Evolutionary conservation across 1,140 invertebrate species (phyloP), one percentile per base, ranked within the genome.

Genomic region (Periplaneta americana): DNA sequence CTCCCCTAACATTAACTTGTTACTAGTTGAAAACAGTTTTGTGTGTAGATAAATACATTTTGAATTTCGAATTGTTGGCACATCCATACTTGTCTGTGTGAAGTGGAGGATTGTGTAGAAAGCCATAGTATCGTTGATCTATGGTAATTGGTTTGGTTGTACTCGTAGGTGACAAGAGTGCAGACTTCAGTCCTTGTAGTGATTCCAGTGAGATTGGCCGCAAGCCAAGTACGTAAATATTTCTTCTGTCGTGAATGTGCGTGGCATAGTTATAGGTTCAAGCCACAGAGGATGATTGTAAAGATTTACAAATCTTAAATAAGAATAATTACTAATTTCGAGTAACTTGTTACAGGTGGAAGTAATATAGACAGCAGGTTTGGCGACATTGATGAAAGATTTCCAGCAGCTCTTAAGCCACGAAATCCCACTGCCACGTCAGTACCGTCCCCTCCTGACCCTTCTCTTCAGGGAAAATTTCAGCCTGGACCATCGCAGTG

Each of bases 311-410:
- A 66, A 15, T 0, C 48, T 66, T 4, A 3, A 5, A 3, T 28
- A 8, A 6, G 6, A 17, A 66, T n/a, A 28, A n/a, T n/a, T n/a
- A n/a, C n/a, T n/a, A n/a, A n/a, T n/a, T 66, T 2, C 48, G 8
- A 28, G 10, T 66, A 66, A n/a, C 10, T 66, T 28, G 48, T 66
- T 66, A 11, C 48, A 66, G 48, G 48, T 66, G 22, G 48, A n/a
- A n/a, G 22, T 8, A n/a, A 22, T 28, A 28, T 66, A 28, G 76
- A 36, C 28, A n/a, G 33, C n/a, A 48, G 84, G 31, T 90, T 87
- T 82, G 89, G 89, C 8, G 90, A 91, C 82, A 90, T 90, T 75
- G 90, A 91, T 81, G 90, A 91, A 81, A 87, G 90, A 83, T 85
- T 86, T 18, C 83, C 48, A 34, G n/a, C 35, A 39, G 22, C 75